A percentile compares a stretch with the other conserved stretches of the same genome.
phyloP scores from a whole-genome alignment of 2,797 vertebrate species.

The Vipera latastei region DNA sequence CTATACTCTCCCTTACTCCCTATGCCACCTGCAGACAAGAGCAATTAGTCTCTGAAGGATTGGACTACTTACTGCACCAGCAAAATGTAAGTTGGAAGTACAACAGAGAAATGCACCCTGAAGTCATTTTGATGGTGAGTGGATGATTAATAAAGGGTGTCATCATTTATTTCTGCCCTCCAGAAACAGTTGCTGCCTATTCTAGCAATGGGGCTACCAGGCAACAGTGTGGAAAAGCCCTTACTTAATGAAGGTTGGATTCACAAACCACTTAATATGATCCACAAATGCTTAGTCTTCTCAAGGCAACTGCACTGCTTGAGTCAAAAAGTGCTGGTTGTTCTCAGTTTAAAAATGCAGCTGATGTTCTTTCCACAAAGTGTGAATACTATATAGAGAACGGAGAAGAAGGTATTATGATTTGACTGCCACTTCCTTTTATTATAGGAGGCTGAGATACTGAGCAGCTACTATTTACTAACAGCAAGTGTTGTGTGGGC shows the following conservation, averaged over 20 bases:
- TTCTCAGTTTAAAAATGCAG: not conserved
- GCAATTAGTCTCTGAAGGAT: not conserved
- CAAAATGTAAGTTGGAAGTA: not conserved
- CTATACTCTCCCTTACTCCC: too few species aligned
- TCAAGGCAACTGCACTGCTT: not conserved
- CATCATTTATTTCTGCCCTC: not conserved
- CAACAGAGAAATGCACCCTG: not conserved
- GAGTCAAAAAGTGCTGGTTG: not conserved
- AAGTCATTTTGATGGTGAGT: not conserved
- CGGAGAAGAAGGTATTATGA: not conserved
- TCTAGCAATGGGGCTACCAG: not conserved
- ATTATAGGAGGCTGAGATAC: not conserved
- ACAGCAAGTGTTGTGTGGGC: not conserved
- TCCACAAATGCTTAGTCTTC: not conserved
- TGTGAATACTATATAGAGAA: not conserved
- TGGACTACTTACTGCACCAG: not conserved
- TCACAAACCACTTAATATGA: not conserved
- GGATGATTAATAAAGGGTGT: not conserved
- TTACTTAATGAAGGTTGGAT: not conserved
- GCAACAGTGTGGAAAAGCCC: not conserved
- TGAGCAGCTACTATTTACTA: not conserved
- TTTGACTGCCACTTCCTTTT: conserved; percentile 8
- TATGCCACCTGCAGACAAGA: not conserved
- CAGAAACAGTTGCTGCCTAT: not conserved
- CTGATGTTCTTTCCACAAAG: not conserved